Base-by-base conservation (phyloP, 37 sponge, comb jelly and placozoan species). In the Chondrosia reniformis region DNA sequence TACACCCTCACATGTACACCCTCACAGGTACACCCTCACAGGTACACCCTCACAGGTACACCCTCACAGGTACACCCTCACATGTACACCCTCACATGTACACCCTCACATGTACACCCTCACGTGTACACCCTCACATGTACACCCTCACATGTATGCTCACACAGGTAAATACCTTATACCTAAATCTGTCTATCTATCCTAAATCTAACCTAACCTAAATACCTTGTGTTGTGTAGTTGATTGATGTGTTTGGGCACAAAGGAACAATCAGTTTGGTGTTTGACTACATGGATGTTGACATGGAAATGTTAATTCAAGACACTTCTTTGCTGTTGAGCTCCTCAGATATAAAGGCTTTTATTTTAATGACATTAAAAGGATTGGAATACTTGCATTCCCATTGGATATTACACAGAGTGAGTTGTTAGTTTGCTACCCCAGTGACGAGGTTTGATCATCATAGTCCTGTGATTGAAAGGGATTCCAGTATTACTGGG, bases 231-330 rank as follows among this genome's bases (percentile, higher is more conserved):
- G 27, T 9, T 24, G 5, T 31, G 17, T 17, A 66, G 67, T 38
- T 89, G 67, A 45, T 90, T 31, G 93, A 98, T 76, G 99, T 98
- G 22, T 89, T 92, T 59, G 93, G 99, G n/a, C 96, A 95, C 74
- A 94, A 95, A 58, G 93, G 88, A 40, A 94, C 89, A 62, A 92
- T 98, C 71, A 95, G 95, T 64, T 82, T 98, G 2, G 94, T 98
- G 21, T 91, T 98, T 82, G 95, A 95, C 39, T 98, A 66, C 85
- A 98, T 98, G 99, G 88, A 92, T 46, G 90, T 95, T 0, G 99
- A 98, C 58, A 80, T 98, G 0, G 97, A 97, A 67, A 86, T 95
- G 55, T 81, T 98, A 0, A 95, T 98, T 71, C 84, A 88, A n/a
- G 96, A 95, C 46, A 65, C 84, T 13, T 46, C 81, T 28, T 82